Evolutionary conservation across 2,113 vertebrate species (phyloP).

Genomic region (Cebus imitator): DNA sequence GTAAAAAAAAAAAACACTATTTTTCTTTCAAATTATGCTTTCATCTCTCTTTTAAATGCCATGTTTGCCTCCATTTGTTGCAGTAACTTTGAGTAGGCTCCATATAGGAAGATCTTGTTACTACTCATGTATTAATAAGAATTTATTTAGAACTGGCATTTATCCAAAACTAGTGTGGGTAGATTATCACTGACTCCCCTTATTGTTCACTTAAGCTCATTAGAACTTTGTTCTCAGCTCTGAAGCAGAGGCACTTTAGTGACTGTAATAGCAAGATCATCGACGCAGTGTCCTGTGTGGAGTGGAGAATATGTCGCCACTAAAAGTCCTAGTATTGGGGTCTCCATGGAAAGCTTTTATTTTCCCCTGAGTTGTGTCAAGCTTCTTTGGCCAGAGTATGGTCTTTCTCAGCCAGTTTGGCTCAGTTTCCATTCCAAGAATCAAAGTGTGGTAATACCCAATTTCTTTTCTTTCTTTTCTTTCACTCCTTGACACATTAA

Average conservation of each 20-base stretch:
- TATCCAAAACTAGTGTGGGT: not conserved
- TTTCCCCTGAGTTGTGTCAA: not conserved
- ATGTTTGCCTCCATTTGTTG: not conserved
- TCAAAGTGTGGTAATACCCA: not conserved
- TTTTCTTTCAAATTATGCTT: not conserved
- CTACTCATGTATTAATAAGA: not conserved
- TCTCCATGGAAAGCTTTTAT: not conserved
- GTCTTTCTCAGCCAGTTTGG: not conserved
- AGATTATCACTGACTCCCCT: not conserved
- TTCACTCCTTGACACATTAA: not conserved
- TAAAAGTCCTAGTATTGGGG: not conserved
- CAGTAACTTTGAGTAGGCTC: not conserved
- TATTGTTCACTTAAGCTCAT: not conserved
- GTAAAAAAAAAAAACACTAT: rapidly evolving
- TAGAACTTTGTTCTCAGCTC: not conserved
- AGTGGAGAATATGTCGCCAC: not conserved
- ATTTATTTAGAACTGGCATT: not conserved
- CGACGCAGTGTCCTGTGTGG: not conserved
- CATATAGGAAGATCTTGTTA: not conserved
- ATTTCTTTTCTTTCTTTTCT: not conserved
- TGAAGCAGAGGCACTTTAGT: not conserved
- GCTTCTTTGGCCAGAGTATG: not conserved
- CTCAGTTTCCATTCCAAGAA: not conserved
- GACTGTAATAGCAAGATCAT: not conserved
- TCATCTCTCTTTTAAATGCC: not conserved